phyloP scores from a whole-genome alignment of 2,888 invertebrate genomes.

The Heliconius ismenius region DNA sequence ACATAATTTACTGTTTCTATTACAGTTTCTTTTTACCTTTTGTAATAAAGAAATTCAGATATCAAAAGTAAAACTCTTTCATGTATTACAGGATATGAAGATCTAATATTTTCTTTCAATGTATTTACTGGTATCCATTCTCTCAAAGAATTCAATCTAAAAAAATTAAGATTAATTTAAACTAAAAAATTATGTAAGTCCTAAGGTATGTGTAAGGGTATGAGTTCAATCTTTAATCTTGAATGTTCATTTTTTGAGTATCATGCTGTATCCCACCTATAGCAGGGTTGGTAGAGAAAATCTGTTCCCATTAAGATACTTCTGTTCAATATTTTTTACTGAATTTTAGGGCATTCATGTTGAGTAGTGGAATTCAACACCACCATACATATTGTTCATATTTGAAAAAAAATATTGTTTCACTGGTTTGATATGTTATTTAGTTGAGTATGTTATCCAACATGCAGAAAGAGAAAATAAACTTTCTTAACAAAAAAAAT shows the following conservation, averaged over 20 bases:
- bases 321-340: too few species aligned
- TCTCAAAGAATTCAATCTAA: constrained; percentile 64
- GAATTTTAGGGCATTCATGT: too few species aligned
- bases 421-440: neutral
- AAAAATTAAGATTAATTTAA: constrained; percentile 37
- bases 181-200: neutral
- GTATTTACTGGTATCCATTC: constrained; percentile 59
- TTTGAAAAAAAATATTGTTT: neutral
- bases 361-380: too few species aligned
- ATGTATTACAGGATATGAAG: constrained; percentile 86
- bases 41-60: constrained; percentile 84
- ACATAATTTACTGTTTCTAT: neutral
- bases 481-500: too few species aligned
- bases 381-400: neutral
- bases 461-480: too few species aligned
- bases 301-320: too few species aligned
- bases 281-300: too few species aligned
- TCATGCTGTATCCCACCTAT: too few species aligned
- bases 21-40: constrained; percentile 64
- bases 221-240: neutral
- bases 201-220: neutral
- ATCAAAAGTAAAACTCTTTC: constrained; percentile 84
- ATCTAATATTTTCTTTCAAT: constrained; percentile 73
- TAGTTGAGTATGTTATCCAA: neutral
- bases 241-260: neutral